Base-by-base conservation (phyloP, 2,888 invertebrate genomes). In the Machimus atricapillus region DNA sequence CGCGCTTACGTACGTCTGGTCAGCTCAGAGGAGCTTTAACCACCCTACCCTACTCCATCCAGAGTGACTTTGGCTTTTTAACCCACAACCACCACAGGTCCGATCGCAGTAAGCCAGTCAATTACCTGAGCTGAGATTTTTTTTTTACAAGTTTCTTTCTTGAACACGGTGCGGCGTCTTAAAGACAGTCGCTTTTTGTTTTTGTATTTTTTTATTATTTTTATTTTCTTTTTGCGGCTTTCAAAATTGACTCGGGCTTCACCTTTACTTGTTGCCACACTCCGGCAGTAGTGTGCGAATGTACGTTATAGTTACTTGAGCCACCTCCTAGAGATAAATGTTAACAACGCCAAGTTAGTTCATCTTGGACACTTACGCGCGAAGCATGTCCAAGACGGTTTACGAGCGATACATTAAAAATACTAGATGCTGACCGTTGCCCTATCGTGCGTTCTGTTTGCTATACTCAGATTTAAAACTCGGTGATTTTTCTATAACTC, bases 311-410 rank as follows among this genome's bases (percentile, higher is more conserved):
- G 31, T 85, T 85, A 74, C 85, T 27, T 73, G 43, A 58, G 43
- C 88, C 88, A 87, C 88, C 88, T 88, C 86, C 77, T 88, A 76
- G 83, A 81, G 86, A 83, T 79, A 78, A 74, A 74, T 74, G 79
- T 86, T 86, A 86, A 56, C 85, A 86, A 81, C 58, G 27, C 76
- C 86, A 82, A 85, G 86, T 89, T 89, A 89, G 89, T 89, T 89
- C 88, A 89, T 89, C 89, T 89, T 89, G 89, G 89, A 89, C 89
- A 89, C 86, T 89, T 88, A 83, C 86, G 87, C 87, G 88, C 77
- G 86, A 86, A 89, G 88, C 89, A 89, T 89, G 89, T 89, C 89
- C 89, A 89, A 87, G 86, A 86, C 58, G 58, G 23, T 86, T 58
- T 46, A 23, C 56, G 12, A 37, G 27, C 52, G 31, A 85, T 14